Evolutionary conservation across 2,888 invertebrate genomes (phyloP), one percentile per base, ranked within the genome.

Genomic region (Plagodis pulveraria): DNA sequence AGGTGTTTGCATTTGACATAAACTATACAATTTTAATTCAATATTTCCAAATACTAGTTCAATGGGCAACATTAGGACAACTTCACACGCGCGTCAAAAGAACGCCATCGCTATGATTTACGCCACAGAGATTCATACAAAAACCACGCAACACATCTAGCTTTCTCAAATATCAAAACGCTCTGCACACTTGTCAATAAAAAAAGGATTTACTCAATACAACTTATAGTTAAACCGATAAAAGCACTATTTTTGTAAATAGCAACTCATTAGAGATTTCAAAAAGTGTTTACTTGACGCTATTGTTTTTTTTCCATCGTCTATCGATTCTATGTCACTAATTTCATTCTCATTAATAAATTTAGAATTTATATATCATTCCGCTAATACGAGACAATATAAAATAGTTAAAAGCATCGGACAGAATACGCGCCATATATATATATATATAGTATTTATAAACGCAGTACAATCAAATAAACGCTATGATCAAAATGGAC

Each of bases 41-140:
- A 11, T 48, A 48, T 10, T 50, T 50, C 10, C 48, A 35, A 42
- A 42, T 40, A 38, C 6, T 22, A 6, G 36, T 43, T 32, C 11
- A 41, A 34, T 22, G 48, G 40, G 40, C 48, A 33, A 41, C 9
- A 42, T 12, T 12, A 42, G 11, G 32, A 50, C 33, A 5, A 5
- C 36, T 36, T 45, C 10, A 41, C n/a, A 35, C 44, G 34, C 40
- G 45, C 56, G 56, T 50, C 56, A 56, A 56, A 50, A 56, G 8
- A 56, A 50, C 56, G 56, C 45, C 6, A 32, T 34, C 38, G n/a
- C 36, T n/a, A 6, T 41, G 12, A 38, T 45, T 41, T 34, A 41
- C 36, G 32, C 32, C 22, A n/a, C 40, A 40, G 47, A 48, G 48
- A 50, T 44, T 44, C 51, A n/a, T 51, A 51, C 44, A 12, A 35